phyloP scores from a whole-genome alignment of 2,888 invertebrate genomes.

The Apamea sordens region DNA sequence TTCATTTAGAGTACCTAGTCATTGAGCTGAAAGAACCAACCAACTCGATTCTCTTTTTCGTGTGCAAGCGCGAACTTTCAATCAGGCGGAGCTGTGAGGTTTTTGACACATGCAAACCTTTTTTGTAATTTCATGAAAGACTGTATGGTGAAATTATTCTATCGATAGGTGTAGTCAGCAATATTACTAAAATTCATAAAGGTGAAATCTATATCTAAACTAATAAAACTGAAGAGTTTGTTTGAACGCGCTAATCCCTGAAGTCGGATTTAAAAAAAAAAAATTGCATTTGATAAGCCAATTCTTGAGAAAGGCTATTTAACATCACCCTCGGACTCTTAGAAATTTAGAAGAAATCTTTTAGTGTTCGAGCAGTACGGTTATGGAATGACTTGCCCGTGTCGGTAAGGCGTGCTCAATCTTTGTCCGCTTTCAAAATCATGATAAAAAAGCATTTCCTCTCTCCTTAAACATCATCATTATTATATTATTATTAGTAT shows the following conservation, averaged over 20 bases:
- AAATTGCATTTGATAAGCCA: background rate
- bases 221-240: background rate
- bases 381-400: too few relatives aligned
- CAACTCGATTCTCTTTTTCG: slow-evolving; percentile 48
- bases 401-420: too few relatives aligned
- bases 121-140: slow-evolving; percentile 6
- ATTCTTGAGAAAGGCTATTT: background rate
- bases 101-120: slow-evolving; percentile 15
- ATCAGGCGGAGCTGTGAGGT: slow-evolving; percentile 35
- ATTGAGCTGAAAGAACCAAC: slow-evolving; percentile 59
- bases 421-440: too few relatives aligned
- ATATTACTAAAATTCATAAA: background rate
- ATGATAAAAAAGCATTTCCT: too few relatives aligned
- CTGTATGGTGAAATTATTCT: background rate
- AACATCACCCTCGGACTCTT: too few relatives aligned
- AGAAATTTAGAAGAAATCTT: too few relatives aligned
- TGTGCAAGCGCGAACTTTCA: slow-evolving; percentile 26
- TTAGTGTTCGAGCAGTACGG: too few relatives aligned
- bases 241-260: background rate
- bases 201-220: background rate
- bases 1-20: slow-evolving; percentile 53
- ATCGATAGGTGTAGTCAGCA: background rate
- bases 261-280: too few relatives aligned
- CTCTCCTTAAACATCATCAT: too few relatives aligned
- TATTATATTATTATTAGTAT: too few relatives aligned